Base-by-base conservation (phyloP, 2,888 invertebrate genomes). In the Mamestra brassicae region DNA sequence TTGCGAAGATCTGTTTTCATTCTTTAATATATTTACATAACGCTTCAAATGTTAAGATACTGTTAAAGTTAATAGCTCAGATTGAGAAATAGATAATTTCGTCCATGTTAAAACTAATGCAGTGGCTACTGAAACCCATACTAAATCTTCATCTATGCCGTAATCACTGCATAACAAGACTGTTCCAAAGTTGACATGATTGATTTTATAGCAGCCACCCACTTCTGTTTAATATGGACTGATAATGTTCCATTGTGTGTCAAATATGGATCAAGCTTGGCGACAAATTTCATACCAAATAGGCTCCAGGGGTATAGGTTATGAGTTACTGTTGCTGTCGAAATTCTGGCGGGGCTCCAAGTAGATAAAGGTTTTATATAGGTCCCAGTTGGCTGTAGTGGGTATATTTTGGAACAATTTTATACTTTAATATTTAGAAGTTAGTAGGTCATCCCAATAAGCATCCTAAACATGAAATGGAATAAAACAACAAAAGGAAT, bases 161-260 rank as follows among this genome's bases (percentile, higher is more conserved):
- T 36, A 55, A 65, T 76, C 50, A 63, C 11, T 62, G 10, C 11
- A 26, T 57, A 42, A 67, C 45, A 69, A 55, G 36, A 11, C 38
- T 42, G n/a, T 54, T 50, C 55, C 78, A 75, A 71, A 69, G 13
- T n/a, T 2, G 45, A 54, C 63, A 38, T 80, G 63, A 76, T 82
- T 63, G 71, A 74, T 83, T 66, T 72, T 80, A 82, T 74, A 38
- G 8, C 67, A 52, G 55, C 62, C 73, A 73, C 47, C 65, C 1
- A 68, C 38, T 74, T 65, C 58, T 71, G 62, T 47, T 68, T n/a
- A 65, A 71, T 74, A 72, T 63, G 83, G 71, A 42, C 66, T 50
- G 68, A 57, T 76, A 84, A 84, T 84, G 83, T 75, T 52, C 77
- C 77, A 76, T 85, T 84, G 85, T 84, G 36, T 76, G 64, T 71